Conservation (phyloP, 2,888 invertebrate genomes). For the Caenorhabditis angaria region DNA sequence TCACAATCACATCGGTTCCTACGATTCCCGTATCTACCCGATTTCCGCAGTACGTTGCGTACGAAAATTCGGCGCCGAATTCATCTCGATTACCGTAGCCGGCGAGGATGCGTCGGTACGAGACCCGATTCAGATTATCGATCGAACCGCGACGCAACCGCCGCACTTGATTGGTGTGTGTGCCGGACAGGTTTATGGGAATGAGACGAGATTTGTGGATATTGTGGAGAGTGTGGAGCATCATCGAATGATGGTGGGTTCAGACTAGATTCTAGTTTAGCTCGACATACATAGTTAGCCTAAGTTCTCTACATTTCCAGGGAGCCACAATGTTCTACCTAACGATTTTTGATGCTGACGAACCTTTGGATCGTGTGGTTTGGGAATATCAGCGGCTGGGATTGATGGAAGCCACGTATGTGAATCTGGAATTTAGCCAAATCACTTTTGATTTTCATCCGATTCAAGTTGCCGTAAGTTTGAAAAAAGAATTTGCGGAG, state of each 20-base stretch:
- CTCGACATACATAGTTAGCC: too few species aligned
- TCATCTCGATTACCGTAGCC: too few species aligned
- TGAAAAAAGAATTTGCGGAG: too few species aligned
- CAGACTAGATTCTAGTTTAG: background rate
- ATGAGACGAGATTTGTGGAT: slow-evolving; percentile 24
- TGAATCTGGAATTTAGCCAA: background rate
- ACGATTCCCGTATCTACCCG: too few species aligned
- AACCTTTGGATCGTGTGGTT: background rate
- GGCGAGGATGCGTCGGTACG: too few species aligned
- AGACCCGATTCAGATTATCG: background rate
- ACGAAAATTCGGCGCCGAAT: too few species aligned
- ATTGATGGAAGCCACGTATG: slow-evolving; percentile 8
- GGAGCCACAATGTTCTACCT: slow-evolving; percentile 18
- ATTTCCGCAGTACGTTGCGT: too few species aligned
- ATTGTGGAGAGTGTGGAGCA: slow-evolving; percentile 29
- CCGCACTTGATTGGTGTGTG: slow-evolving; percentile 6
- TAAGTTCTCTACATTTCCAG: background rate
- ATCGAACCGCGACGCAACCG: background rate
- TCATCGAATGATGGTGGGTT: slow-evolving; percentile 18
- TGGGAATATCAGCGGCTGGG: slow-evolving; percentile 14
- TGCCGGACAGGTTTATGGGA: slow-evolving; percentile 27
- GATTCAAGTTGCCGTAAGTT: background rate
- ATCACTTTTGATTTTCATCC: background rate
- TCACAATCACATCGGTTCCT: too few species aligned
- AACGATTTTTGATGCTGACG: slow-evolving; percentile 13